A percentile compares a stretch with the other conserved stretches of the same genome.
These are phyloP conservation scores for Scomber japonicus DNA, from an alignment of 2,113 vertebrate species.

Conservation along the genomic window DNA sequence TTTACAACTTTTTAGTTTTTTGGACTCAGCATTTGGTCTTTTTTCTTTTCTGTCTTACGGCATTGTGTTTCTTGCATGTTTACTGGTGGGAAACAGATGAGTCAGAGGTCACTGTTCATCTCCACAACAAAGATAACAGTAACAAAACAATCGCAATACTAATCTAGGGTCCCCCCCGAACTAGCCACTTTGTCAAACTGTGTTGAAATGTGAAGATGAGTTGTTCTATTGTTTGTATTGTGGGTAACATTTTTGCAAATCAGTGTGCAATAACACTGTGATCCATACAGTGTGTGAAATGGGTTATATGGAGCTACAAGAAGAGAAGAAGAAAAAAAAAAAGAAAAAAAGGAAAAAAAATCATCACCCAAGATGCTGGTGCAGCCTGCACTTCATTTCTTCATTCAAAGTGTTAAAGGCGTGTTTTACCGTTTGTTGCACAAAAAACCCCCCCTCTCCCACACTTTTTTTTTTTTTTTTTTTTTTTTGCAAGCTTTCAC, in stretches of 20 bases:
- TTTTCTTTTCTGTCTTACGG: slow-evolving; percentile 50
- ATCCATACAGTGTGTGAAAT: slow-evolving; percentile 36
- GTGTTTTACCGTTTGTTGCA: slow-evolving; percentile 52
- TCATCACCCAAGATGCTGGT: slow-evolving; percentile 49
- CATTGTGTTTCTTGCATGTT: slow-evolving; percentile 71
- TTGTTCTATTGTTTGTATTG: slow-evolving; percentile 62
- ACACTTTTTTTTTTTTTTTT: too few relatives aligned
- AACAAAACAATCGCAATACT: slow-evolving; percentile 70
- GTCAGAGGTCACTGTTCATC: slow-evolving; percentile 50
- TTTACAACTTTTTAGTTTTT: slow-evolving; percentile 14
- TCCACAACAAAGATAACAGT: slow-evolving; percentile 57
- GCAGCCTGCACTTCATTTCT: slow-evolving; percentile 51
- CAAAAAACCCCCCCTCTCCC: not conserved
- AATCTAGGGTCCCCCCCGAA: slow-evolving; percentile 47
- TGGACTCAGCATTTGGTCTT: slow-evolving; percentile 36
- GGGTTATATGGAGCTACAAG: slow-evolving; percentile 47
- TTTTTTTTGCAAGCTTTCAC: too few relatives aligned
- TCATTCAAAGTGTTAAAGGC: slow-evolving; percentile 30
- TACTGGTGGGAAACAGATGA: slow-evolving; percentile 66
- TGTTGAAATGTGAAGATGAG: slow-evolving; percentile 73
- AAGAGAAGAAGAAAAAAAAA: too few relatives aligned
- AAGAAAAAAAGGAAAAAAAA: not conserved
- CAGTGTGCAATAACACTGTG: slow-evolving; percentile 75
- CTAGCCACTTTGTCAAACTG: slow-evolving; percentile 68
- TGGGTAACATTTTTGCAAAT: slow-evolving; percentile 67